Conservation (phyloP, 2,888 invertebrate genomes). For the Saturnia japonica region DNA sequence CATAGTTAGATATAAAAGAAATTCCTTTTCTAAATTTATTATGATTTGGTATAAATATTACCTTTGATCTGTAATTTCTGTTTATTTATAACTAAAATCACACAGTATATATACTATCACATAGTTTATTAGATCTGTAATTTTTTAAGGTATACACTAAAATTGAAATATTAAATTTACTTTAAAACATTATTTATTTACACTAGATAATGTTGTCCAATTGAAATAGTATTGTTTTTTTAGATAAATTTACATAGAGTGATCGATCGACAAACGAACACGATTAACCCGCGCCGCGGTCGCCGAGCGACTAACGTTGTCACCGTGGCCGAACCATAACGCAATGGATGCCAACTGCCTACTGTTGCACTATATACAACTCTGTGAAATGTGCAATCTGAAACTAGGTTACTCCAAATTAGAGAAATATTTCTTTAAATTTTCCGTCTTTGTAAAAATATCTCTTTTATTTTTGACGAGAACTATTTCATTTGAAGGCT, state of each 20-base stretch:
- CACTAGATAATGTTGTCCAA: background rate
- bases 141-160: background rate
- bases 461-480: background rate
- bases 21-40: background rate
- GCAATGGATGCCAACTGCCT: slow-evolving; percentile 43
- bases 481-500: background rate
- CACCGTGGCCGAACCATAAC: slow-evolving; percentile 30
- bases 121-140: background rate
- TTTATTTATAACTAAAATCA: background rate
- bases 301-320: slow-evolving; percentile 53
- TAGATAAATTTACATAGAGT: background rate
- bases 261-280: slow-evolving; percentile 3
- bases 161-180: background rate
- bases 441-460: background rate
- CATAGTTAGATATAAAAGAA: background rate
- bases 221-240: background rate
- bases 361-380: slow-evolving; percentile 37
- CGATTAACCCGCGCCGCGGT: slow-evolving; percentile 43
- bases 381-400: slow-evolving; percentile 40
- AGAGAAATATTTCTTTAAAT: slow-evolving; percentile 35
- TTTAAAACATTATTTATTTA: background rate
- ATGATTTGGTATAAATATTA: background rate
- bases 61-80: background rate
- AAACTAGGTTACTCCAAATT: slow-evolving; percentile 50
- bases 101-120: background rate